A percentile compares a stretch with the other conserved stretches of the same genome.
These are phyloP conservation scores for Pachypeltis micranthus DNA, from an alignment of 1,140 invertebrate genomes.

Conservation along the genomic window DNA sequence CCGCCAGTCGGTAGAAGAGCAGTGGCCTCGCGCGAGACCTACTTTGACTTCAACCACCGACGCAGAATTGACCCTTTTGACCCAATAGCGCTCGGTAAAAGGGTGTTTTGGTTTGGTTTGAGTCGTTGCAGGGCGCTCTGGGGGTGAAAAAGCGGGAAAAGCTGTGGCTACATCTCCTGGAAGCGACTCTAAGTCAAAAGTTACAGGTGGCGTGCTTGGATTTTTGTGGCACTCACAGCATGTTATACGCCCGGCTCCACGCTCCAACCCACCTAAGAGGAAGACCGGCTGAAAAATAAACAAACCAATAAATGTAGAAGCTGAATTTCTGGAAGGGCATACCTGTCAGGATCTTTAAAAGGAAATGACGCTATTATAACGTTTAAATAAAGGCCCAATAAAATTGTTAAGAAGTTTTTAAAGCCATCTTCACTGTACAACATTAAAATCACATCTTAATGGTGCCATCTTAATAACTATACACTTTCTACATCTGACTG, in stretches of 20 bases:
- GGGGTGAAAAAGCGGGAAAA: not conserved
- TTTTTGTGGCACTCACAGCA: conserved; percentile 39
- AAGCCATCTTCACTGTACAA: no score
- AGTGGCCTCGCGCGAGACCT: conserved; percentile 20
- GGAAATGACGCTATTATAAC: no score
- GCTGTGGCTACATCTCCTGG: not conserved
- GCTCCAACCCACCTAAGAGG: conserved; percentile 53
- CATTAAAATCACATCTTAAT: no score
- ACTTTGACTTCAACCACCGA: conserved; percentile 26
- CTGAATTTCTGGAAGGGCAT: no score
- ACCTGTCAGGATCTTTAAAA: no score
- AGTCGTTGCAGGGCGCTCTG: no score
- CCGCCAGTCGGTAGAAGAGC: conserved; percentile 22
- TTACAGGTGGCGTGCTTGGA: conserved; percentile 12
- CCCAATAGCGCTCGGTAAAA: conserved; percentile 22
- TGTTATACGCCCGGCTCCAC: conserved; percentile 63
- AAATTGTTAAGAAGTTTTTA: no score
- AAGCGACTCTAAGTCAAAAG: conserved; percentile 16
- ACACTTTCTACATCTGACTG: no score
- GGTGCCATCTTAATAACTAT: no score
- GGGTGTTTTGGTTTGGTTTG: conserved; percentile 12
- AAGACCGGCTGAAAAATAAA: conserved; percentile 64
- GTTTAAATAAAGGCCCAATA: no score
- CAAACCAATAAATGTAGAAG: conserved; percentile 22
- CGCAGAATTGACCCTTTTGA: conserved; percentile 27